These are phyloP conservation scores for Pelochelys cantorii DNA, from an alignment of 2,797 vertebrate species.

Conservation along the genomic window DNA sequence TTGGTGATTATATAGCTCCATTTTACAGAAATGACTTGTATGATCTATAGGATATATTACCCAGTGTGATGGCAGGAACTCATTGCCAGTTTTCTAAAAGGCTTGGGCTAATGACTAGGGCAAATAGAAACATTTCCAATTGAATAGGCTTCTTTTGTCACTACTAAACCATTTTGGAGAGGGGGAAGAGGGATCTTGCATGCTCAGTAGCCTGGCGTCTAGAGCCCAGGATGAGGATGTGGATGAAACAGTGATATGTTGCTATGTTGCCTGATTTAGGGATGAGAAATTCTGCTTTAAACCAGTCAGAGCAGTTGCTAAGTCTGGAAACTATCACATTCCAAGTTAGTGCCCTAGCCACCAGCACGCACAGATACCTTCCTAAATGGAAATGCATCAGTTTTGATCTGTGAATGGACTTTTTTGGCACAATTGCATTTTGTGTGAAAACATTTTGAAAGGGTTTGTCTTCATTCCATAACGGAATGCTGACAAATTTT, in stretches of 20 bases:
- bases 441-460: constrained; percentile 9
- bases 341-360: not conserved
- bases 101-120: not conserved
- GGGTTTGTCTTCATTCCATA: not conserved
- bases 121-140: not conserved
- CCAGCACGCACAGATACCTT: not conserved
- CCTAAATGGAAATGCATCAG: not conserved
- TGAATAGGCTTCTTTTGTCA: not conserved
- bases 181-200: not conserved
- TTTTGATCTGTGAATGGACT: not conserved
- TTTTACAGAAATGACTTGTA: not conserved
- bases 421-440: not conserved
- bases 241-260: not conserved
- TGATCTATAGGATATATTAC: not conserved
- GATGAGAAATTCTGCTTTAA: not conserved
- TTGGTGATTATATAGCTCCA: not conserved
- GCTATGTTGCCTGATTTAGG: not conserved
- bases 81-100: not conserved
- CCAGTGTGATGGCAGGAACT: not conserved
- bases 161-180: not conserved
- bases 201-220: not conserved
- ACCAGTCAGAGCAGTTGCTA: not conserved
- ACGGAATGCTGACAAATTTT: not conserved
- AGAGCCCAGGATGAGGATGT: not conserved
- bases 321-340: not conserved